phyloP scores from a whole-genome alignment of 2,888 invertebrate genomes.

The Ectropis crepuscularia region DNA sequence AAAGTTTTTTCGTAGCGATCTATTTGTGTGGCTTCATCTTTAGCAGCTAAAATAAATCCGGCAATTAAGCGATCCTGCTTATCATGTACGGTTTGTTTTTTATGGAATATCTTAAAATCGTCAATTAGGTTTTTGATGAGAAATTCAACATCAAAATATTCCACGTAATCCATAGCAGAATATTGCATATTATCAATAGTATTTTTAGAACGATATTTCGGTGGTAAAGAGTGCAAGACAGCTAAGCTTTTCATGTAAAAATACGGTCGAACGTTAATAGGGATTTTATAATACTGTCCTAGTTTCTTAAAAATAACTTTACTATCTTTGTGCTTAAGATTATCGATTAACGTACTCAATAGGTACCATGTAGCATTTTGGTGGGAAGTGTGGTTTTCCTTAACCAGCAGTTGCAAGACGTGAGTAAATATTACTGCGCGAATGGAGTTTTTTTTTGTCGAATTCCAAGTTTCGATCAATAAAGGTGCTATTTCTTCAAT shows the following conservation, averaged over 20 bases:
- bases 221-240: conserved; percentile 49
- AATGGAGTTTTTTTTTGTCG: conserved; percentile 54
- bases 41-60: conserved; percentile 45
- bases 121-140: conserved; percentile 46
- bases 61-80: conserved; percentile 34
- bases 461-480: conserved; percentile 54
- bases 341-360: conserved; percentile 54
- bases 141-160: conserved; percentile 49
- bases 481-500: conserved; percentile 49
- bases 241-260: conserved; percentile 55
- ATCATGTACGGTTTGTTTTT: conserved; percentile 10
- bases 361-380: conserved; percentile 1
- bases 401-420: conserved; percentile 39
- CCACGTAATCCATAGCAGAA: conserved; percentile 43
- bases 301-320: conserved; percentile 51
- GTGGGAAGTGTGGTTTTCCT: neutral
- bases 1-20: conserved; percentile 46
- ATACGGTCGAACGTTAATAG: conserved; percentile 42
- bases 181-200: conserved; percentile 38
- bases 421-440: conserved; percentile 53
- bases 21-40: conserved; percentile 47
- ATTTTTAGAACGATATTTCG: conserved; percentile 40
- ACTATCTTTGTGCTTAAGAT: conserved; percentile 53
- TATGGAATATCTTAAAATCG: conserved; percentile 38
- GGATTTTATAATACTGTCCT: conserved; percentile 43